Percentiles rank a stretch among this genome's conserved stretches.
phyloP scores from a whole-genome alignment of 2,888 invertebrate genomes.

The Tinea semifulvella region DNA sequence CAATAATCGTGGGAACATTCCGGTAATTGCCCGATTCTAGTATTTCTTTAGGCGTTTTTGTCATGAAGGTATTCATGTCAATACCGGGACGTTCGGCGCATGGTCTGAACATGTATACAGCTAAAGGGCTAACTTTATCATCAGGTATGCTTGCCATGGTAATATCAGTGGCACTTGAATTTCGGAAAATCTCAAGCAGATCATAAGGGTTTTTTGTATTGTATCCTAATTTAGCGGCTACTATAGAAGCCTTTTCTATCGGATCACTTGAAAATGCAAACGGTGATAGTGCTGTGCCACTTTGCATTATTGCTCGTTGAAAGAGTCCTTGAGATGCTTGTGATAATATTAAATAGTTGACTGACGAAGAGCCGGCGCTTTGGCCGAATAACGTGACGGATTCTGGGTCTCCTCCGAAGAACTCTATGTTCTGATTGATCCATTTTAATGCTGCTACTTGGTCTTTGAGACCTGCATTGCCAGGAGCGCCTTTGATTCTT shows the following conservation, averaged over 20 bases:
- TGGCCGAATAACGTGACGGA: conserved; percentile 20
- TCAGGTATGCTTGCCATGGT: conserved; percentile 17
- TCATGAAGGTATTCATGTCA: conserved; percentile 17
- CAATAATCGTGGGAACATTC: conserved; percentile 26
- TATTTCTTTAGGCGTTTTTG: conserved; percentile 17
- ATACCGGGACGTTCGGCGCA: conserved; percentile 15
- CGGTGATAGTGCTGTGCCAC: conserved; percentile 20
- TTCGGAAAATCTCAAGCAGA: conserved; percentile 18
- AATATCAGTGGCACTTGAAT: conserved; percentile 18
- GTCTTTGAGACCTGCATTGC: conserved; percentile 21
- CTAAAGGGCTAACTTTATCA: conserved; percentile 8
- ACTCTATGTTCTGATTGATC: conserved; percentile 19
- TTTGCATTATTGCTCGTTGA: conserved; percentile 20
- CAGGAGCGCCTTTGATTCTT: conserved; percentile 20
- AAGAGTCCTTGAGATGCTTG: conserved; percentile 19
- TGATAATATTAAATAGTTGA: conserved; percentile 19
- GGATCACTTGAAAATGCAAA: conserved; percentile 18
- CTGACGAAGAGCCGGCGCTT: conserved; percentile 20
- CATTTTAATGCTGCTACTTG: conserved; percentile 20
- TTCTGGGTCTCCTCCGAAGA: conserved; percentile 20
- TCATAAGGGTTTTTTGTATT: conserved; percentile 20
- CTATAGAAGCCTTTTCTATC: conserved; percentile 17
- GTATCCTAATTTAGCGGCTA: conserved; percentile 19
- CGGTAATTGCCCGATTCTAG: conserved; percentile 19
- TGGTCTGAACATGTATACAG: conserved; percentile 15